Conservation (phyloP, 2,797 vertebrate species). For the Gymnocypris eckloni region DNA sequence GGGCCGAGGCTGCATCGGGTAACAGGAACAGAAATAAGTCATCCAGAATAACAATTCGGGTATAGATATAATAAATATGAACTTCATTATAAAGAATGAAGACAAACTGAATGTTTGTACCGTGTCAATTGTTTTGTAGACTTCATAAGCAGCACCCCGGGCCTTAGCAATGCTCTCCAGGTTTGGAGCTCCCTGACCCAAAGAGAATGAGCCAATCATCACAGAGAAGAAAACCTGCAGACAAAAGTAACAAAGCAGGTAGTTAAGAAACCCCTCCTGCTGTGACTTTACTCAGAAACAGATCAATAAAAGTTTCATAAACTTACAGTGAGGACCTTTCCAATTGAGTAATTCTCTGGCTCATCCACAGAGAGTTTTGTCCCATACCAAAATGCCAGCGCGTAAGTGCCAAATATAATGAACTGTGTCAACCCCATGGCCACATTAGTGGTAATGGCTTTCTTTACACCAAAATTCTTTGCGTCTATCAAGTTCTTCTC, state of each 20-base stretch:
- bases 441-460: slow-evolving; percentile 72
- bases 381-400: slow-evolving; percentile 80
- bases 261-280: neutral
- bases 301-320: neutral
- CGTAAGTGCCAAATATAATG: slow-evolving; percentile 74
- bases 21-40: neutral
- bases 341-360: slow-evolving; percentile 73
- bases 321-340: slow-evolving; percentile 76
- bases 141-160: slow-evolving; percentile 76
- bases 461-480: slow-evolving; percentile 76
- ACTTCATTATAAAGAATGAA: neutral
- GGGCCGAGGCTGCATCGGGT: slow-evolving; percentile 71
- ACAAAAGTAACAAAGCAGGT: neutral
- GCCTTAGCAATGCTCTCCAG: slow-evolving; percentile 77
- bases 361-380: slow-evolving; percentile 76
- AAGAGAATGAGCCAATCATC: slow-evolving; percentile 70
- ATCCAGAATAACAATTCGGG: neutral
- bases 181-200: slow-evolving; percentile 77
- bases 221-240: slow-evolving; percentile 78
- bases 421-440: slow-evolving; percentile 74
- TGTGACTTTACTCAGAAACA: neutral
- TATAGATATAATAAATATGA: neutral
- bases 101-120: slow-evolving; percentile 57
- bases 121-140: slow-evolving; percentile 77
- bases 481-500: slow-evolving; percentile 74